Conservation (phyloP, 2,797 vertebrate genomes). For the Enteromius viviparus region DNA sequence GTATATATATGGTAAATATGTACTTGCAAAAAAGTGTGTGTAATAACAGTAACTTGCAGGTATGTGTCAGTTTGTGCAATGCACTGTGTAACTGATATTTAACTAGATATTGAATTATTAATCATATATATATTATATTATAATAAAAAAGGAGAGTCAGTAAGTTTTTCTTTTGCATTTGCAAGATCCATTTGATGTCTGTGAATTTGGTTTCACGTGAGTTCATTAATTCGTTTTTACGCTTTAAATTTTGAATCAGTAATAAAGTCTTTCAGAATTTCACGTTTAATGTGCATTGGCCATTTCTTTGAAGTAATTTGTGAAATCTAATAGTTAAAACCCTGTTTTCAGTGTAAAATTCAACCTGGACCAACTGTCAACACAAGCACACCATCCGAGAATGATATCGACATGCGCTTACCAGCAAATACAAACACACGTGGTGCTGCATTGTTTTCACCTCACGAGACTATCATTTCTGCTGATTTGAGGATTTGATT, state of each 20-base stretch:
- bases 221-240: not conserved
- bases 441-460: conserved; percentile 44
- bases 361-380: not conserved
- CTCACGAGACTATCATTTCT: conserved; percentile 66
- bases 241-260: not conserved
- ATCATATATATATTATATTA: not conserved
- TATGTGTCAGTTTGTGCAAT: no score
- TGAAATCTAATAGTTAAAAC: not conserved
- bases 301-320: not conserved
- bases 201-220: no score
- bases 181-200: not conserved
- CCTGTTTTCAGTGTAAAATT: not conserved
- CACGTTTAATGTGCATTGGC: not conserved
- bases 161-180: not conserved
- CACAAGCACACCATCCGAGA: conserved; percentile 14
- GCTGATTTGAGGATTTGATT: conserved; percentile 68
- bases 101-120: not conserved
- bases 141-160: not conserved
- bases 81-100: not conserved
- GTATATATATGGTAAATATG: no score
- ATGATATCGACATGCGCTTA: conserved; percentile 52
- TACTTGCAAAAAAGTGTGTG: no score
- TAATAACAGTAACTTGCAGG: no score
- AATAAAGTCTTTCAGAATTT: not conserved
- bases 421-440: conserved; percentile 54